Evolutionary conservation across 2,113 vertebrate genomes (phyloP), one percentile per base, ranked within the genome.

Genomic region (Pteronura brasiliensis): DNA sequence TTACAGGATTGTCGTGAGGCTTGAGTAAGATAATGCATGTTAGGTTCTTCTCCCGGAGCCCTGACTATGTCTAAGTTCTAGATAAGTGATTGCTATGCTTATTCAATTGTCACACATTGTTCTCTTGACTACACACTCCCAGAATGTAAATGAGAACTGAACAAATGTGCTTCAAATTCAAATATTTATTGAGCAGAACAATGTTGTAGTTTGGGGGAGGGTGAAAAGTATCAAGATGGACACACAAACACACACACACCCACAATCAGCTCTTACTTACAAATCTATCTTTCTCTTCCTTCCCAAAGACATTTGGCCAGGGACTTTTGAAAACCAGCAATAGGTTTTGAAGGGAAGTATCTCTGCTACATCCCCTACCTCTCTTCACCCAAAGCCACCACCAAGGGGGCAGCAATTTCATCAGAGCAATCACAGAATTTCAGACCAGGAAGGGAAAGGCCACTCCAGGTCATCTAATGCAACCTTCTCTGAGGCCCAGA

Each of bases 151-250:
- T 61, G 67, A 42, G 42, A 83, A 82, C 55, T 80, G 80, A 94
- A 65, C 25, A 90, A 93, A 90, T 94, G 34, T 88, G 34, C 31
- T 95, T 95, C 42, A 74, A 93, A 88, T 81, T 96, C 61, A 95
- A 92, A 93, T 97, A 96, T 69, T 92, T 67, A 90, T 90, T 95
- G 88, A 92, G 11, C 0, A 36, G 20, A 92, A 23, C 11, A 74
- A 80, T 77, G 21, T 6, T 92, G 4, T 20, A n/a, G 39, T 39
- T 93, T 82, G 11, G 31, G 20, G 12, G n/a, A 34, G 39, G 21
- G 29, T 42, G 3, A 4, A 34, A 84, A 39, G 34, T 63, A 84
- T 77, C 49, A 57, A 87, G 49, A 95, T 93, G 39, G 61, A 92
- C 61, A 86, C 31, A 69, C 2, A 71, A 80, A 87, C 3, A 29